phyloP scores from a whole-genome alignment of 2,113 vertebrate genomes.

The Megaceryle maxima region DNA sequence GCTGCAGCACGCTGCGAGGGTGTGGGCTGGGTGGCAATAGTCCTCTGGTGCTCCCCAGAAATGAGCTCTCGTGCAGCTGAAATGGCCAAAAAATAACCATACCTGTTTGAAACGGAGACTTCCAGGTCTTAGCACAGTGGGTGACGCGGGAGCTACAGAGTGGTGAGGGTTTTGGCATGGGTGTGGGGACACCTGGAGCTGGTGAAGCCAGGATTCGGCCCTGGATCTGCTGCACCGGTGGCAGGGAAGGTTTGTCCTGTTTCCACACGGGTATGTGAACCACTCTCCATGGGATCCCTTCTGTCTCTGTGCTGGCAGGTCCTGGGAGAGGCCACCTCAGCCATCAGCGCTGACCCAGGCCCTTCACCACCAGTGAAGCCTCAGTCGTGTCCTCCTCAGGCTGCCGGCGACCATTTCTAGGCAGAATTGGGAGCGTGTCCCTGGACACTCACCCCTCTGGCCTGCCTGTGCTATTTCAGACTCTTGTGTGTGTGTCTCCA shows the following conservation, averaged over 20 bases:
- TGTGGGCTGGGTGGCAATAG: background rate
- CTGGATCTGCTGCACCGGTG: background rate
- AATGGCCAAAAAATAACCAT: background rate
- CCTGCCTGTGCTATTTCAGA: background rate
- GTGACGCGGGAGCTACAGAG: background rate
- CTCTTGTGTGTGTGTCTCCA: background rate
- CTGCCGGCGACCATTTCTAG: background rate
- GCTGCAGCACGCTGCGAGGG: background rate
- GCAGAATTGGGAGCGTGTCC: background rate
- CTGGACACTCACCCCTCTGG: background rate
- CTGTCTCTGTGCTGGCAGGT: background rate
- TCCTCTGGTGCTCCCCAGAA: background rate
- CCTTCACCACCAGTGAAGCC: fast-evolving
- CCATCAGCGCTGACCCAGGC: background rate
- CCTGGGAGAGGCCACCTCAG: background rate
- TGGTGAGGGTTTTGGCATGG: background rate
- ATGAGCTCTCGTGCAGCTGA: background rate
- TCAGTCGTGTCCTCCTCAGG: fast-evolving
- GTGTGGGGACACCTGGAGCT: background rate
- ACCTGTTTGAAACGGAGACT: fast-evolving
- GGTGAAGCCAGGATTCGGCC: background rate
- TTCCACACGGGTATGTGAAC: background rate
- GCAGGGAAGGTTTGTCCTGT: background rate
- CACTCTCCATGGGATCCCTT: background rate
- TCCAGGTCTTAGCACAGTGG: background rate